Evolutionary conservation across 2,888 invertebrate species (phyloP).

Genomic region (Slavum lentiscoides): DNA sequence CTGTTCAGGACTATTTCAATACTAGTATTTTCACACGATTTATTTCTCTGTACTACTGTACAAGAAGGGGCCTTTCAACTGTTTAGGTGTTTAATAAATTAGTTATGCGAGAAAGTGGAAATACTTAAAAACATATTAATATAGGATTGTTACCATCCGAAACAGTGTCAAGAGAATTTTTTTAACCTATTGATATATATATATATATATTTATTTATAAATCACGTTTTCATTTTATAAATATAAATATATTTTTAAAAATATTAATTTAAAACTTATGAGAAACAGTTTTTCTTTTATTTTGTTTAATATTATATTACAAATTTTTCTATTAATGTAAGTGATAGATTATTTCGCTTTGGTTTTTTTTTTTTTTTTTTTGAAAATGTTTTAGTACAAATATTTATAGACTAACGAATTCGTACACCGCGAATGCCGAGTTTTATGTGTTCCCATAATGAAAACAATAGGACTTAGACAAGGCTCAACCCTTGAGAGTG

Average conservation of each 20-base stretch:
- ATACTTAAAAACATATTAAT: background rate
- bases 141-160: conserved; percentile 48
- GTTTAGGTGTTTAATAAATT: too few species aligned
- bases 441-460: conserved; percentile 41
- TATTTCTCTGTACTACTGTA: conserved; percentile 20
- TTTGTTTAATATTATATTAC: conserved; percentile 1
- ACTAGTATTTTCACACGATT: conserved; percentile 18
- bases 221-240: conserved; percentile 31
- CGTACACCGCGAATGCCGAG: conserved; percentile 34
- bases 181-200: background rate
- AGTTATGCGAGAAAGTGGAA: conserved; percentile 9
- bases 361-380: background rate
- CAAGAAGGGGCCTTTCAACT: conserved; percentile 4
- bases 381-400: conserved; percentile 48
- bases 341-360: too few species aligned
- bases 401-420: conserved; percentile 52
- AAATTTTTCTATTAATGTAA: too few species aligned
- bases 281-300: background rate
- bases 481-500: conserved; percentile 8
- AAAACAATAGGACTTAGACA: conserved; percentile 39
- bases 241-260: too few species aligned
- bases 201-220: background rate
- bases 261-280: too few species aligned
- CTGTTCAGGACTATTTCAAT: conserved; percentile 20
- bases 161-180: conserved; percentile 33